Percentiles rank a stretch among this genome's conserved stretches.
phyloP scores from a whole-genome alignment of 1,140 invertebrate genomes.

The Diorhabda elongata region DNA sequence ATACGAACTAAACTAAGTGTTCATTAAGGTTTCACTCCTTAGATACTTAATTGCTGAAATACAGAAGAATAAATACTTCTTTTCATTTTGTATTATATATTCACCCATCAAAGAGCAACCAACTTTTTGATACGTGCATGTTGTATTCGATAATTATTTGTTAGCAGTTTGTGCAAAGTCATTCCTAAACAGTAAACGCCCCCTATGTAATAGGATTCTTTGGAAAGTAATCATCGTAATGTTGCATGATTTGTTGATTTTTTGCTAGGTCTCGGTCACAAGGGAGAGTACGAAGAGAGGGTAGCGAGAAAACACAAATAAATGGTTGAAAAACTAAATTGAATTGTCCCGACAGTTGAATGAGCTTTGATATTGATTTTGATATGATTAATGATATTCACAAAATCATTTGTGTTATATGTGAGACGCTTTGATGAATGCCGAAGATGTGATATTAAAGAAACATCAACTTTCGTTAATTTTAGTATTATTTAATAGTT shows the following conservation, averaged over 20 bases:
- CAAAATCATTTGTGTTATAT: neutral
- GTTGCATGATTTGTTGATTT: conserved; percentile 15
- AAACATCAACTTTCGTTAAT: too few relatives aligned
- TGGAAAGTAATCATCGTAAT: conserved; percentile 16
- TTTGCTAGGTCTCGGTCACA: neutral
- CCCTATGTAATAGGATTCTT: conserved; percentile 15
- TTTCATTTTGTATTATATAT: too few relatives aligned
- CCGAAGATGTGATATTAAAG: too few relatives aligned
- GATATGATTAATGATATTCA: conserved; percentile 3
- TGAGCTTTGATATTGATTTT: conserved; percentile 4
- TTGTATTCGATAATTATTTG: conserved; percentile 4
- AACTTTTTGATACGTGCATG: neutral
- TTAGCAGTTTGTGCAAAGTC: conserved; percentile 8
- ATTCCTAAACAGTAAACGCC: conserved; percentile 9
- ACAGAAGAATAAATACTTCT: too few relatives aligned
- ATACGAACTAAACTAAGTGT: too few relatives aligned
- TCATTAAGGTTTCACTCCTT: too few relatives aligned
- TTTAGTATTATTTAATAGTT: too few relatives aligned
- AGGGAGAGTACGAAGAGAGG: neutral
- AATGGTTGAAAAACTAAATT: conserved; percentile 4
- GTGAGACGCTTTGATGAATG: too few relatives aligned
- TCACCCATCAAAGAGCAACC: too few relatives aligned
- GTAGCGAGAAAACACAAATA: conserved; percentile 9
- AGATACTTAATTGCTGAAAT: too few relatives aligned
- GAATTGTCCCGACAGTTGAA: conserved; percentile 9